Evolutionary conservation across 2,888 invertebrate species (phyloP).

Genomic region (Meloe dianella): DNA sequence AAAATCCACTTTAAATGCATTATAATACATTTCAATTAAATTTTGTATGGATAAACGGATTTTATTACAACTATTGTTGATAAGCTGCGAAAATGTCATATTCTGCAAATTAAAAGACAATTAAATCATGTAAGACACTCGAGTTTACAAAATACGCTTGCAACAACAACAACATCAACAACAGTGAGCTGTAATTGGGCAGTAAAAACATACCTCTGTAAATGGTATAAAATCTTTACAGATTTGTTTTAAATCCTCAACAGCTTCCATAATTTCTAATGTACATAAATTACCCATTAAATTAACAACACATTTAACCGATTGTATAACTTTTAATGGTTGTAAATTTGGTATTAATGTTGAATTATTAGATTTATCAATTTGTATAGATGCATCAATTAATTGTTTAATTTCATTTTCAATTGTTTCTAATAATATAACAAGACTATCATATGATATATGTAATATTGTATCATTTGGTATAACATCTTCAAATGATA

Average conservation of each 20-base stretch:
- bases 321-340: conserved; percentile 81
- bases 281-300: conserved; percentile 89
- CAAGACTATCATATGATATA: conserved; percentile 81
- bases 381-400: conserved; percentile 68
- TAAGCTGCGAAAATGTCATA: conserved; percentile 64
- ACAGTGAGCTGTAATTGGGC: too few relatives aligned
- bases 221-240: conserved; percentile 45
- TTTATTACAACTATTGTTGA: conserved; percentile 72
- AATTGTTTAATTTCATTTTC: conserved; percentile 83
- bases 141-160: too few relatives aligned
- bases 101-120: conserved; percentile 36
- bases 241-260: conserved; percentile 57
- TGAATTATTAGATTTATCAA: conserved; percentile 54
- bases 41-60: conserved; percentile 82
- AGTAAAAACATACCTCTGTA: conserved; percentile 42
- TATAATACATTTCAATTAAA: conserved; percentile 84
- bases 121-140: conserved; percentile 11
- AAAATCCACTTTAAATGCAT: conserved; percentile 85
- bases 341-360: conserved; percentile 60
- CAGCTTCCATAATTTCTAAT: conserved; percentile 79
- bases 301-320: conserved; percentile 91
- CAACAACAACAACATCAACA: too few relatives aligned
- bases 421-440: conserved; percentile 85
- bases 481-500: conserved; percentile 79
- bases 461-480: conserved; percentile 76